These are phyloP conservation scores for Gymnorhina tibicen DNA, from an alignment of 2,113 vertebrate species.

Conservation along the genomic window DNA sequence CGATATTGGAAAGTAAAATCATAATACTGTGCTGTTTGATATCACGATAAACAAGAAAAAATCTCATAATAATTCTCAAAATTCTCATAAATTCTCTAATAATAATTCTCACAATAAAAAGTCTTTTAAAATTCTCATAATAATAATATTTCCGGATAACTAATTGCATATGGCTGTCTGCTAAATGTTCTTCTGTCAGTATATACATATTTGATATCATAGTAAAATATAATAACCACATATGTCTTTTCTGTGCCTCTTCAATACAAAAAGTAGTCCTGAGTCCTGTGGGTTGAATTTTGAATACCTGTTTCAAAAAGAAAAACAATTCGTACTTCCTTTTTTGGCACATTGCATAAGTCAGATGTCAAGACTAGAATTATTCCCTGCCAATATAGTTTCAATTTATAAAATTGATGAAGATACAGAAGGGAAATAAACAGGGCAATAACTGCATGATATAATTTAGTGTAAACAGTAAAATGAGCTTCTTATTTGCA, in stretches of 20 bases:
- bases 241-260: background rate
- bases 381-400: background rate
- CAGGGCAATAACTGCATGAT: background rate
- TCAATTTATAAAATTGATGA: constrained; percentile 1
- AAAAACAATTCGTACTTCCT: background rate
- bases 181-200: background rate
- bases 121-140: background rate
- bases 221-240: background rate
- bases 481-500: background rate
- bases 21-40: background rate
- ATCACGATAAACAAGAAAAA: background rate
- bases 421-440: background rate
- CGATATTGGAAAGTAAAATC: background rate
- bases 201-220: background rate
- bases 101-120: background rate
- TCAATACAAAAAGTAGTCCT: background rate
- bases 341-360: background rate
- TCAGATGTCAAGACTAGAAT: background rate
- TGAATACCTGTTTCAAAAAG: background rate
- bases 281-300: background rate
- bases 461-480: background rate
- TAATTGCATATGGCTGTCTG: background rate
- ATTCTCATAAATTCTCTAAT: background rate
- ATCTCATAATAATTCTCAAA: background rate
- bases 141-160: background rate